Conservation (phyloP, 2,797 vertebrate species). For the Falco naumanni region DNA sequence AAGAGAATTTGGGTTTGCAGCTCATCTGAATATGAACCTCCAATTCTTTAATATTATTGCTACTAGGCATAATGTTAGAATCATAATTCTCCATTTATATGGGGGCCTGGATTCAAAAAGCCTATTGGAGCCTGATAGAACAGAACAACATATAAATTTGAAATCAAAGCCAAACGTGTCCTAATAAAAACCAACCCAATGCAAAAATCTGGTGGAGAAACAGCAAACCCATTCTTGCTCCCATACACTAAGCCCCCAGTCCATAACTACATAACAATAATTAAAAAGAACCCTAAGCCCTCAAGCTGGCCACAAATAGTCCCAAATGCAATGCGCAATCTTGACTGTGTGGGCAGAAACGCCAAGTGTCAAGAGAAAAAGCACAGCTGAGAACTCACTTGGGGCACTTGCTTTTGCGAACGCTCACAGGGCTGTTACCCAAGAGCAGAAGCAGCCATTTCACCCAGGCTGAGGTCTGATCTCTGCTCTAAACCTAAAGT, state of each 20-base stretch:
- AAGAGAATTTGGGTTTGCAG: background rate
- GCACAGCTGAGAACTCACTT: rapidly evolving
- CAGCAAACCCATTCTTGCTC: background rate
- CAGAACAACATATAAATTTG: conserved; percentile 14
- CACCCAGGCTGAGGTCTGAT: background rate
- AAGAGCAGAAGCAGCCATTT: background rate
- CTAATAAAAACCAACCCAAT: background rate
- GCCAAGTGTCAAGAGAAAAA: background rate
- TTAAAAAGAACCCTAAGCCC: background rate
- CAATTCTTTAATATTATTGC: background rate
- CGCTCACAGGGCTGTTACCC: background rate
- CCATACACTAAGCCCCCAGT: background rate
- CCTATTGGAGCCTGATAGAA: conserved; percentile 1
- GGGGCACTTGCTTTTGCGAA: background rate
- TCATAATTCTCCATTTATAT: conserved; percentile 19
- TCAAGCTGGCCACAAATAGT: background rate
- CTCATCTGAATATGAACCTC: background rate
- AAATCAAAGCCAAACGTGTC: conserved; percentile 39
- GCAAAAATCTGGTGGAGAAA: background rate
- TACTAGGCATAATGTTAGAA: conserved; percentile 21
- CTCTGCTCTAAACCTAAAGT: background rate
- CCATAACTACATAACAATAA: background rate
- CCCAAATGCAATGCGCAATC: background rate
- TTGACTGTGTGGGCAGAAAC: background rate
- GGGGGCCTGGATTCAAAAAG: background rate